Base-by-base conservation (phyloP, 2,113 vertebrate genomes). In the Hiodon tergisus region DNA sequence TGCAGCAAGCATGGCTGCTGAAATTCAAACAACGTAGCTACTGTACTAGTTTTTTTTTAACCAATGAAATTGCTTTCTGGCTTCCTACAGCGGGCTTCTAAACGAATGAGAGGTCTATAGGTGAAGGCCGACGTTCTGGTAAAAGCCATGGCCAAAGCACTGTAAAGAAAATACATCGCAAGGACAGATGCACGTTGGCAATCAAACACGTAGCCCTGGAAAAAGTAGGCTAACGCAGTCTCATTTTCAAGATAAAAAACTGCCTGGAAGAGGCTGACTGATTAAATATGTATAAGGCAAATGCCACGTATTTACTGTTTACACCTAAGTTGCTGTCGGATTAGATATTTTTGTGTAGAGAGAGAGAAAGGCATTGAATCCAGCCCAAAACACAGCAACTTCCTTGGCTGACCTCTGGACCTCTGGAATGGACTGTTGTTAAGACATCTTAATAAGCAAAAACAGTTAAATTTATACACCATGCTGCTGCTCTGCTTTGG, bases 161-260 rank as follows among this genome's bases (percentile, higher is more conserved):
- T 31, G 54, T 17, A 61, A 67, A 31, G 52, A 50, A 76, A 16
- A 67, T 31, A 67, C 14, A 78, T 84, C 71, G 52, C 76, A 77
- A 75, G 71, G 82, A 86, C 75, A 67, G 71, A 81, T 83, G 80
- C 83, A 77, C 71, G 48, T 84, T 83, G 81, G 60, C 9, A 13
- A 65, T 60, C 67, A 79, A 78, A 78, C 68, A 79, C 5, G 6
- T 50, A 6, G 67, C 31, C 11, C 9, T 16, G 3, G 13, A 53
- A 75, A 66, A n/a, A n/a, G 47, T 48, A 69, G 58, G 72, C 31
- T 31, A n/a, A 50, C 8, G 16, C 66, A 48, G 65, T 72, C 77
- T 78, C 57, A 76, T 6, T 78, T 75, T 59, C 63, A 76, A 50
- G 62, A 81, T 75, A 74, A 31, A 46, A 74, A 1, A 61, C 69